Conservation (phyloP, 2,113 vertebrate species). For the Manacus vitellinus region DNA sequence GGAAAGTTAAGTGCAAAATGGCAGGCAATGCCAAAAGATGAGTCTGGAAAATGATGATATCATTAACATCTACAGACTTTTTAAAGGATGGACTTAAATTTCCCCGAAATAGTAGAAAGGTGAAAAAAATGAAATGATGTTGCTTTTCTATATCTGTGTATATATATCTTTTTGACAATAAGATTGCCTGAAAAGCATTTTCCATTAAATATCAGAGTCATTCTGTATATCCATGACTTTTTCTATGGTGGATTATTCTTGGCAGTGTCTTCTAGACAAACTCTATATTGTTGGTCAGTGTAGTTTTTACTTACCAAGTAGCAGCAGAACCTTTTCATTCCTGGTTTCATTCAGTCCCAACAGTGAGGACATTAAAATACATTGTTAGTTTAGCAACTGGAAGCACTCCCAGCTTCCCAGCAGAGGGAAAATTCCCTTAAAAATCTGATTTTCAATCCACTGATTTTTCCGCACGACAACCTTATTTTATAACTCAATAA, state of each 20-base stretch:
- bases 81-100: not conserved
- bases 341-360: not conserved
- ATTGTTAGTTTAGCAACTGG: not conserved
- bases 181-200: not conserved
- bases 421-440: not conserved
- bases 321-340: not conserved
- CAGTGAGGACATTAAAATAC: not conserved
- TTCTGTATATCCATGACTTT: not conserved
- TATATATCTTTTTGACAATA: not conserved
- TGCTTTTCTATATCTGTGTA: accelerated
- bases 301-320: not conserved
- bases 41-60: not conserved
- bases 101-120: not conserved
- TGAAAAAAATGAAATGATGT: not conserved
- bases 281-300: not conserved
- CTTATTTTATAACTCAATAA: not conserved
- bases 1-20: constrained; percentile 23
- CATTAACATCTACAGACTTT: not conserved
- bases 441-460: not conserved
- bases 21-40: not conserved
- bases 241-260: not conserved
- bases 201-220: not conserved
- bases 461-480: not conserved
- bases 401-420: not conserved
- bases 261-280: not conserved